These are phyloP conservation scores for Phoenoteleia sp. DNA, from an alignment of 2,888 invertebrate species.

Conservation along the genomic window DNA sequence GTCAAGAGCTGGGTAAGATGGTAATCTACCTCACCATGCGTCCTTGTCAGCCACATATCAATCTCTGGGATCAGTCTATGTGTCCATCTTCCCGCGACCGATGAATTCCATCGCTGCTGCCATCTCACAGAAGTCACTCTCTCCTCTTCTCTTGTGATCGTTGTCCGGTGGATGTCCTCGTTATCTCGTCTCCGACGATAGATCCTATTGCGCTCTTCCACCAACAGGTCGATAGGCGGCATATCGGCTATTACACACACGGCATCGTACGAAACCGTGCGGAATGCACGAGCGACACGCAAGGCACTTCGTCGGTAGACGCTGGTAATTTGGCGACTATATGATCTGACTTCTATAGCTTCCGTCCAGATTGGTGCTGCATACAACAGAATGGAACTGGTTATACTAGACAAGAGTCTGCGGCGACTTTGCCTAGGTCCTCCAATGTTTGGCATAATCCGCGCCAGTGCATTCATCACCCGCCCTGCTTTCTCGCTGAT, in stretches of 20 bases:
- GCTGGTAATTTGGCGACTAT: not conserved
- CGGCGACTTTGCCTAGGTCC: constrained; percentile 28
- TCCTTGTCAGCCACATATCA: constrained; percentile 43
- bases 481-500: not conserved
- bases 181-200: not conserved
- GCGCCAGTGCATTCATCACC: not conserved
- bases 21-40: constrained; percentile 67
- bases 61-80: constrained; percentile 48
- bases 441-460: constrained; percentile 6
- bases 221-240: constrained; percentile 2
- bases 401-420: constrained; percentile 23
- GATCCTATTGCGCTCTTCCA: not conserved
- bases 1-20: constrained; percentile 28
- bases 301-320: not conserved
- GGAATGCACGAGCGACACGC: too few relatives aligned
- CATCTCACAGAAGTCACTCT: constrained; percentile 10
- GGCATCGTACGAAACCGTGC: not conserved
- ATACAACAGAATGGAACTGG: constrained; percentile 36
- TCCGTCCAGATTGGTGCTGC: constrained; percentile 36
- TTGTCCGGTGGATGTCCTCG: not conserved
- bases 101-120: constrained; percentile 65
- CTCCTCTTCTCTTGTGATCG: not conserved
- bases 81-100: constrained; percentile 58
- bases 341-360: not conserved
- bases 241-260: not conserved